A percentile compares a stretch with the other conserved stretches of the same genome.
These are phyloP conservation scores for Penaeus chinensis DNA, from an alignment of 1,140 invertebrate species.

Conservation along the genomic window DNA sequence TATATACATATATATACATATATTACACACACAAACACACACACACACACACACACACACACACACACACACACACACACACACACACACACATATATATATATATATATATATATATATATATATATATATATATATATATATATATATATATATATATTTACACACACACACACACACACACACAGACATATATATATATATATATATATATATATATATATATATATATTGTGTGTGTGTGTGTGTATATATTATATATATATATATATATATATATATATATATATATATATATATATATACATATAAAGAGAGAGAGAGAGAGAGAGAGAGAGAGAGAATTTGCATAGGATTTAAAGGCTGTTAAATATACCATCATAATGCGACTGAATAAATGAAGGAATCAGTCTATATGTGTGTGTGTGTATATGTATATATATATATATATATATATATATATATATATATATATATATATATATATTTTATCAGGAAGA, in stretches of 20 bases:
- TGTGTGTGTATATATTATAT: not conserved
- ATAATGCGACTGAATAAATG: no score
- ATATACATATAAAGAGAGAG: no score
- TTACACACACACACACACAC: not conserved
- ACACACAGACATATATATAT: not conserved
- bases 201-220: not conserved
- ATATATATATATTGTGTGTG: not conserved
- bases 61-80: not conserved
- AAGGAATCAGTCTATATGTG: not conserved
- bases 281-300: no score
- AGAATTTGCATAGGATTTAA: no score
- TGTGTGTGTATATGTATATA: not conserved
- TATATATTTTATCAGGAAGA: no score
- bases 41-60: not conserved
- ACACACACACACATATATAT: not conserved
- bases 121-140: not conserved
- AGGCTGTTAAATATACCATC: no score
- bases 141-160: slow-evolving; percentile 10
- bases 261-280: no score
- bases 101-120: not conserved
- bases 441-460: slow-evolving; percentile 16
- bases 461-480: slow-evolving; percentile 5
- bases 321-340: no score
- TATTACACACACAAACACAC: not conserved
- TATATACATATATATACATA: not conserved